Evolutionary conservation across 2,888 invertebrate genomes (phyloP).

Genomic region (Odontomyia ornata): DNA sequence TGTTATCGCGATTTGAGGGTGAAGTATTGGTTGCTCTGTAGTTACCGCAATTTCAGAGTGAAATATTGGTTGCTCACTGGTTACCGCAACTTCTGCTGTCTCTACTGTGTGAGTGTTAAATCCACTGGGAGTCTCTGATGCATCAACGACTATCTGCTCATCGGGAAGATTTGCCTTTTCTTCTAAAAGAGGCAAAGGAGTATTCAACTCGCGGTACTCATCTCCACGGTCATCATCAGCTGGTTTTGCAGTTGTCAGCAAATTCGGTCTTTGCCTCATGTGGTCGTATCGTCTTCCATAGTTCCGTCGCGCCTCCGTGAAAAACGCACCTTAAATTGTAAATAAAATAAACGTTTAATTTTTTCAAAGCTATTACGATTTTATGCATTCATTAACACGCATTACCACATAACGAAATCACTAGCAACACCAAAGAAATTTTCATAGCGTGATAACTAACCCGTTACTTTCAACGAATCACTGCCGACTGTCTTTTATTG

Average conservation of each 20-base stretch:
- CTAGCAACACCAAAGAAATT: constrained; percentile 1
- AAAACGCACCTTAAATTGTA: neutral
- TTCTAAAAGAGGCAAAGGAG: neutral
- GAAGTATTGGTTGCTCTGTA: no score
- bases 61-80: no score
- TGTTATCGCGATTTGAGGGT: no score
- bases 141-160: neutral
- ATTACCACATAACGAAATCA: constrained; percentile 20
- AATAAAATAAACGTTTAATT: neutral
- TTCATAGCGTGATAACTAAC: constrained; percentile 17
- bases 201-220: neutral
- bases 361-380: no score
- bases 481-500: neutral
- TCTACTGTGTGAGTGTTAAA: constrained; percentile 3
- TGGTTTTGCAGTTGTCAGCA: neutral
- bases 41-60: no score
- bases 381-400: neutral
- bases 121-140: neutral
- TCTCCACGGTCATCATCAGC: constrained; percentile 11
- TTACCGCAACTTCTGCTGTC: neutral
- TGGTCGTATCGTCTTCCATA: constrained; percentile 12
- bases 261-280: neutral
- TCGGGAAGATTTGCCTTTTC: neutral
- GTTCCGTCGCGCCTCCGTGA: neutral
- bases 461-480: neutral